These are phyloP conservation scores for Sesia bembeciformis DNA, from an alignment of 2,888 invertebrate species.

Conservation along the genomic window DNA sequence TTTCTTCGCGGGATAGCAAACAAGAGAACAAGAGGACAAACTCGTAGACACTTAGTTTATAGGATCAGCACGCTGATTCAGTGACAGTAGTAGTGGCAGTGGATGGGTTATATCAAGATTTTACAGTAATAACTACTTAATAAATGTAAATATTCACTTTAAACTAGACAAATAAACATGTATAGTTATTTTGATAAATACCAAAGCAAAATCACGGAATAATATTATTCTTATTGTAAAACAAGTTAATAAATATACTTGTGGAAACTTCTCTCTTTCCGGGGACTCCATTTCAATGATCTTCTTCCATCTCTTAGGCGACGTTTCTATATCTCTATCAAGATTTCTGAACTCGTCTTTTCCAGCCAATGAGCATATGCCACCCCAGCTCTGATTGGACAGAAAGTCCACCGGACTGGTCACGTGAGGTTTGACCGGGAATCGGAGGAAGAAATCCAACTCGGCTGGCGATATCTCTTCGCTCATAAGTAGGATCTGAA, in stretches of 20 bases:
- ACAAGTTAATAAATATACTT: constrained; percentile 43
- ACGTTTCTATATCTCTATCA: constrained; percentile 96
- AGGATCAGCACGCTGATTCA: no score
- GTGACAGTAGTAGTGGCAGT: no score
- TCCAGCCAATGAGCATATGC: constrained; percentile 90
- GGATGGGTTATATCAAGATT: no score
- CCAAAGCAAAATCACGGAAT: no score
- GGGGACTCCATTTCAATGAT: constrained; percentile 96
- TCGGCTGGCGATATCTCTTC: constrained; percentile 90
- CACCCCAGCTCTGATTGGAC: constrained; percentile 94
- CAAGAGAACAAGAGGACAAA: no score
- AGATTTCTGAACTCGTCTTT: constrained; percentile 95
- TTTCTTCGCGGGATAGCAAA: no score
- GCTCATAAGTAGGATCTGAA: constrained; percentile 87
- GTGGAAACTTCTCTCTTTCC: constrained; percentile 96
- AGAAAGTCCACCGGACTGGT: constrained; percentile 96
- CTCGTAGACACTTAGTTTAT: no score
- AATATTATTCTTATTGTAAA: no score
- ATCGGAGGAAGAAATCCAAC: constrained; percentile 93
- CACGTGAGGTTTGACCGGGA: constrained; percentile 93
- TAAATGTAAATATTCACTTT: no score
- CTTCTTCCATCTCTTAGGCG: constrained; percentile 98
- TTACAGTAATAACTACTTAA: no score
- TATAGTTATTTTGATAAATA: no score
- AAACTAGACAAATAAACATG: no score